These are phyloP conservation scores for Python bivittatus DNA, from an alignment of 2,113 vertebrate species.

Conservation along the genomic window DNA sequence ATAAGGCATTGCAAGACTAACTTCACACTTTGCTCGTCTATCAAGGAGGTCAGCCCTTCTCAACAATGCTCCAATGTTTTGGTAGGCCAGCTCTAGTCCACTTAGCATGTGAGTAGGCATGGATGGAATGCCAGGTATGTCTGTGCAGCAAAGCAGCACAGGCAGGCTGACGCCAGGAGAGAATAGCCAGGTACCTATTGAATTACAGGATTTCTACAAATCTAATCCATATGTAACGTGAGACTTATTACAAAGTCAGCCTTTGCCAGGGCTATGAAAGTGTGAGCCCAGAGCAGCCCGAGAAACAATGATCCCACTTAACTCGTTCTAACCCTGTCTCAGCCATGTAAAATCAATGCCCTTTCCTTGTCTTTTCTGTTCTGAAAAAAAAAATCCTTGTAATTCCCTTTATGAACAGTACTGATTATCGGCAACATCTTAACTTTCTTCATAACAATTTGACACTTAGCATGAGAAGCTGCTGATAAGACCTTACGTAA, in stretches of 20 bases:
- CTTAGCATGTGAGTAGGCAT: slow-evolving; percentile 81
- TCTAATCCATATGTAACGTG: slow-evolving; percentile 87
- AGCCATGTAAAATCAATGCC: slow-evolving; percentile 59
- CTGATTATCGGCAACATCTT: slow-evolving; percentile 54
- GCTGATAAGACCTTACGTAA: slow-evolving; percentile 40
- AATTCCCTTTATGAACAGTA: slow-evolving; percentile 52
- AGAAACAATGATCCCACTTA: slow-evolving; percentile 74
- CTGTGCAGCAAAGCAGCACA: slow-evolving; percentile 78
- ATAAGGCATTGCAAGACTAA: slow-evolving; percentile 75
- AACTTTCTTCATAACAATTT: slow-evolving; percentile 50
- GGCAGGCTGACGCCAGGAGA: slow-evolving; percentile 87
- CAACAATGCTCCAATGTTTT: slow-evolving; percentile 83
- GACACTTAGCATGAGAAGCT: slow-evolving; percentile 45
- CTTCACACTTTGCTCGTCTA: slow-evolving; percentile 82
- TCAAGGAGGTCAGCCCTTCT: slow-evolving; percentile 77
- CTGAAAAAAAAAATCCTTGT: slow-evolving; percentile 34
- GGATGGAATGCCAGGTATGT: slow-evolving; percentile 91
- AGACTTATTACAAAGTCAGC: slow-evolving; percentile 83
- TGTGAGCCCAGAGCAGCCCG: slow-evolving; percentile 69
- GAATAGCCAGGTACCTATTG: slow-evolving; percentile 88
- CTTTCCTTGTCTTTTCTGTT: slow-evolving; percentile 23
- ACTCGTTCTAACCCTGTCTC: slow-evolving; percentile 72
- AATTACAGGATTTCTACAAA: slow-evolving; percentile 89
- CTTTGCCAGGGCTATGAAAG: slow-evolving; percentile 77
- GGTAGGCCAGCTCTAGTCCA: slow-evolving; percentile 80